Conservation (phyloP, 2,113 vertebrate species). For the Mungos mungo region DNA sequence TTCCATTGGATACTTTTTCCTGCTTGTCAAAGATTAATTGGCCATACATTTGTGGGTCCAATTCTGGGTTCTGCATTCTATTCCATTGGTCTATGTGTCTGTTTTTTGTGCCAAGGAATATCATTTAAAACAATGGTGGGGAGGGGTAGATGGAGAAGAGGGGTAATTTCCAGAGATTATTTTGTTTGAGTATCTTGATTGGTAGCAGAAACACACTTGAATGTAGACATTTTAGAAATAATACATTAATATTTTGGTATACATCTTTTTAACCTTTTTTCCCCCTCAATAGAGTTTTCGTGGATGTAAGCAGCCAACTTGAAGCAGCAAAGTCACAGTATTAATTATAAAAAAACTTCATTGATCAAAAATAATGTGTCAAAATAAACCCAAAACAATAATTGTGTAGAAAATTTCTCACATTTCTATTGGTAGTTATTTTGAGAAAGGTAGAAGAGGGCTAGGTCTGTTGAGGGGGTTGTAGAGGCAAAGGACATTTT, state of each 20-base stretch:
- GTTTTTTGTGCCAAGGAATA: neutral
- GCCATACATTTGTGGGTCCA: too few species aligned
- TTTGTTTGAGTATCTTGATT: slow-evolving; percentile 2
- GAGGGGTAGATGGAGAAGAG: neutral
- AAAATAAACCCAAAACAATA: neutral
- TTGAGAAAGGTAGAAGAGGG: neutral
- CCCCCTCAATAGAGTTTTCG: neutral
- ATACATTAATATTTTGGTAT: slow-evolving; percentile 9
- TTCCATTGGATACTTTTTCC: too few species aligned
- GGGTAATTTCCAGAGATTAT: neutral
- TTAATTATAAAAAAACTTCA: slow-evolving; percentile 2
- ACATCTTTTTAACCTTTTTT: neutral
- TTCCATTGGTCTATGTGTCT: too few species aligned
- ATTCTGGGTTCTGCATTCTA: too few species aligned
- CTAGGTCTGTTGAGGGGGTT: neutral
- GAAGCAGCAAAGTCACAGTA: neutral
- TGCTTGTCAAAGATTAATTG: too few species aligned
- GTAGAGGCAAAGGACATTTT: neutral
- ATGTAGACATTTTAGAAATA: neutral
- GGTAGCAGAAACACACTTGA: neutral
- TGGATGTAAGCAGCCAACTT: neutral
- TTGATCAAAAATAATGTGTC: neutral
- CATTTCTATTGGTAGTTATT: slow-evolving; percentile 2
- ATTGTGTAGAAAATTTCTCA: neutral
- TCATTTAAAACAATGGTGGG: neutral